These are phyloP conservation scores for Diplodus puntazzo DNA, from an alignment of 2,797 vertebrate species.

Conservation along the genomic window DNA sequence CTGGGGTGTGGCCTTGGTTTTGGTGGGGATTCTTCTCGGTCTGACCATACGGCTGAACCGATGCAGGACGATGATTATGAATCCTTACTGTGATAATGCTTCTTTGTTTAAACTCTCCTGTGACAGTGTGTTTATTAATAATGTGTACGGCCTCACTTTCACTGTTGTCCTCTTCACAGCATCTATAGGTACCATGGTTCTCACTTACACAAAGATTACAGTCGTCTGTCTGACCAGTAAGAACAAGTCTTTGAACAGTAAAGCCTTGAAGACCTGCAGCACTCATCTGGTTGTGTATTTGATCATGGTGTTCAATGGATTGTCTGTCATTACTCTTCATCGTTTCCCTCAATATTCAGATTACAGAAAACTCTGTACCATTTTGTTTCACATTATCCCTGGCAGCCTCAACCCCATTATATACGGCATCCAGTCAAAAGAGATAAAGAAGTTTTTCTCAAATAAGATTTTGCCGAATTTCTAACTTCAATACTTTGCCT, in stretches of 20 bases:
- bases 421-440: slow-evolving; percentile 52
- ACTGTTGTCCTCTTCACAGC: slow-evolving; percentile 43
- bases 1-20: slow-evolving; percentile 7
- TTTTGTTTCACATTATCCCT: slow-evolving; percentile 50
- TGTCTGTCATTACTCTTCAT: slow-evolving; percentile 59
- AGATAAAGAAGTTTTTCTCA: slow-evolving; percentile 5
- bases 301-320: slow-evolving; percentile 66
- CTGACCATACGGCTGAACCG: slow-evolving; percentile 50
- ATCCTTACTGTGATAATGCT: slow-evolving; percentile 85
- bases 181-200: slow-evolving; percentile 54
- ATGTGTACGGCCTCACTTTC: slow-evolving; percentile 69
- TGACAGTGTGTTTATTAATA: slow-evolving; percentile 66
- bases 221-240: too few relatives aligned
- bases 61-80: slow-evolving; percentile 78
- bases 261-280: slow-evolving; percentile 72
- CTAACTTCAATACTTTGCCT: too few relatives aligned
- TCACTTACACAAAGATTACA: too few relatives aligned
- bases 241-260: too few relatives aligned
- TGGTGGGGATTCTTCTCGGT: slow-evolving; percentile 54
- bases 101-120: slow-evolving; percentile 82
- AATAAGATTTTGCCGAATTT: neutral
- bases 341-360: slow-evolving; percentile 28
- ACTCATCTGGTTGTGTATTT: slow-evolving; percentile 62
- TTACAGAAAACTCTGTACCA: slow-evolving; percentile 30
- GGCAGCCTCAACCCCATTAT: slow-evolving; percentile 43